Conservation (phyloP, 2,888 invertebrate species). For the Mythimna albipuncta region DNA sequence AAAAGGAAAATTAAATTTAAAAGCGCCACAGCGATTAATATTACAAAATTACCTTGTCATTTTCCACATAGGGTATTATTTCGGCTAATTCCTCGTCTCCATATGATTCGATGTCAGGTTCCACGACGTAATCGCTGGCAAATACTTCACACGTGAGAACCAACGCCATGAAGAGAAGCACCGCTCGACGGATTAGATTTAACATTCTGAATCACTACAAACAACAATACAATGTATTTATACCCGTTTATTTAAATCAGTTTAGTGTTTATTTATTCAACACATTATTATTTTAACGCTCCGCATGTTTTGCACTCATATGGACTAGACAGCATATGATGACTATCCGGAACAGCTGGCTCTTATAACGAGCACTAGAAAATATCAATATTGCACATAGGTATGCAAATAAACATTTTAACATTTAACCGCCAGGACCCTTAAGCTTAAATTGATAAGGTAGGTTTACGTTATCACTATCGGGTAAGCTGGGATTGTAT, state of each 20-base stretch:
- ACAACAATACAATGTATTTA: slow-evolving; percentile 6
- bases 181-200: slow-evolving; percentile 22
- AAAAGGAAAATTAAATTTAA: too few species aligned
- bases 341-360: neutral
- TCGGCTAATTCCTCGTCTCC: slow-evolving; percentile 49
- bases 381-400: slow-evolving; percentile 22
- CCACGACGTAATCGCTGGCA: slow-evolving; percentile 24
- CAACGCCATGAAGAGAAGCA: slow-evolving; percentile 45
- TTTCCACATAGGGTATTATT: slow-evolving; percentile 52
- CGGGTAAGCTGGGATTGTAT: slow-evolving; percentile 46
- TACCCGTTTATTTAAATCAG: neutral
- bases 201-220: slow-evolving; percentile 50
- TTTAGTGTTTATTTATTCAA: slow-evolving; percentile 7
- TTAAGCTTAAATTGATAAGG: slow-evolving; percentile 47
- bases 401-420: slow-evolving; percentile 42
- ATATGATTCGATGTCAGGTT: slow-evolving; percentile 29
- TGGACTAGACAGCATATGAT: neutral
- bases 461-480: slow-evolving; percentile 57
- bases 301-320: neutral
- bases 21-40: neutral
- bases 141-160: slow-evolving; percentile 36
- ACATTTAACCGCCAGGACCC: slow-evolving; percentile 23
- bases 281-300: neutral
- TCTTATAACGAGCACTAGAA: slow-evolving; percentile 16
- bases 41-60: slow-evolving; percentile 65